These are phyloP conservation scores for Slavum lentiscoides DNA, from an alignment of 2,888 invertebrate genomes.

Conservation along the genomic window DNA sequence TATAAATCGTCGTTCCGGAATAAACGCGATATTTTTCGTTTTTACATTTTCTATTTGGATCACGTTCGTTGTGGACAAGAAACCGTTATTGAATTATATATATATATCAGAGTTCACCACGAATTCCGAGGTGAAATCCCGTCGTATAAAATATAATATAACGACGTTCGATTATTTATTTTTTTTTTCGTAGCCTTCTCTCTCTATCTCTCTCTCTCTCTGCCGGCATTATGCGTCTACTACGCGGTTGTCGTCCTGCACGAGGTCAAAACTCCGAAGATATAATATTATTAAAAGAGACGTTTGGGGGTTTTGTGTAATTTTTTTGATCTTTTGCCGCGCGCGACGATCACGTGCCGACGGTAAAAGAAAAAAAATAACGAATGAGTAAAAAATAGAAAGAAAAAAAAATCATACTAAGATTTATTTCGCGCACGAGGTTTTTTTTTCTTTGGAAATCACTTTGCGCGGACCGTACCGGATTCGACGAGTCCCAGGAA, in stretches of 20 bases:
- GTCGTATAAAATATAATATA: not conserved
- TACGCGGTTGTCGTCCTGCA: not conserved
- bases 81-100: constrained; percentile 51
- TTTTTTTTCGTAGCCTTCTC: too few species aligned
- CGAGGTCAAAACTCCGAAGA: constrained; percentile 14
- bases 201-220: not conserved
- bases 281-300: constrained; percentile 37
- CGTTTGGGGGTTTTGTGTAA: constrained; percentile 1
- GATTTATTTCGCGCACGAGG: constrained; percentile 31
- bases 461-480: not conserved
- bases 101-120: constrained; percentile 13
- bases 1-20: constrained; percentile 36
- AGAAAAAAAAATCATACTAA: constrained; percentile 2
- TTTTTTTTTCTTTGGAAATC: not conserved
- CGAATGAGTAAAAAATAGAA: too few species aligned
- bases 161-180: constrained; percentile 34
- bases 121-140: constrained; percentile 43
- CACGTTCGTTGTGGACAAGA: constrained; percentile 48
- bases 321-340: not conserved
- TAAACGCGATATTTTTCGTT: constrained; percentile 43
- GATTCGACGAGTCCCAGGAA: not conserved
- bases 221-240: not conserved
- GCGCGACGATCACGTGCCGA: constrained; percentile 38
- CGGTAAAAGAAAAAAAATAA: constrained; percentile 10
- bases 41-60: constrained; percentile 51